phyloP scores from a whole-genome alignment of 2,113 vertebrate species.

The Amia ocellicauda region DNA sequence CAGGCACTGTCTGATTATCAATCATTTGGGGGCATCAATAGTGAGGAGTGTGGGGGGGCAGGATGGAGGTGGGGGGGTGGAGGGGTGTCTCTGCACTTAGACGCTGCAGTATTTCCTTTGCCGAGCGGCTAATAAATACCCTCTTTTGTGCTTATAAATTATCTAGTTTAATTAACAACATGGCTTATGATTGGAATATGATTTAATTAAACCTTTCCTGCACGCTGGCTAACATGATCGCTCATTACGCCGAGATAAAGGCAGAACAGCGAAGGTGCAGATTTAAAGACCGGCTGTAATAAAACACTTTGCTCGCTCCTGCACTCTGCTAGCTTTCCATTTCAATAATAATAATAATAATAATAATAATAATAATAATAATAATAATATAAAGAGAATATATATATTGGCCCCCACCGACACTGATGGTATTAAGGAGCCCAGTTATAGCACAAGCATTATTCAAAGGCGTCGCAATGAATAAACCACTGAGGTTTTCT shows the following conservation, averaged over 20 bases:
- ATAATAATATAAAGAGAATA: no score
- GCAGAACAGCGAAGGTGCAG: conserved; percentile 16
- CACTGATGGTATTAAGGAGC: no score
- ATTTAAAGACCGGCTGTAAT: conserved; percentile 25
- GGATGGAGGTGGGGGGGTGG: conserved; percentile 13
- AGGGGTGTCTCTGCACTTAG: conserved; percentile 1
- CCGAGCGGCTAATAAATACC: conserved; percentile 71
- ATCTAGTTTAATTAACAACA: conserved; percentile 80
- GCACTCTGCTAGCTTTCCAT: conserved; percentile 20
- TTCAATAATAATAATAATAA: conserved; percentile 13
- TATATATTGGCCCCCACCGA: no score
- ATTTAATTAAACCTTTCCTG: conserved; percentile 76
- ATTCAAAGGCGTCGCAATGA: no score
- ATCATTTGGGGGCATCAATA: conserved; percentile 93
- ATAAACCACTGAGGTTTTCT: no score
- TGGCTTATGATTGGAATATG: conserved; percentile 75
- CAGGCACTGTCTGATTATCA: conserved; percentile 91
- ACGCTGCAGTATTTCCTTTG: conserved; percentile 29
- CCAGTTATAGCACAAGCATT: no score
- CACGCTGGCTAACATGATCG: conserved; percentile 55
- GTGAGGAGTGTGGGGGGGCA: conserved; percentile 58
- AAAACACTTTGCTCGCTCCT: conserved; percentile 37
- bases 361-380: no score
- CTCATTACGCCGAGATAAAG: conserved; percentile 48
- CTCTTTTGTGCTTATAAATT: conserved; percentile 74